Base-by-base conservation (phyloP, 2,797 vertebrate species). In the Anabas testudineus region DNA sequence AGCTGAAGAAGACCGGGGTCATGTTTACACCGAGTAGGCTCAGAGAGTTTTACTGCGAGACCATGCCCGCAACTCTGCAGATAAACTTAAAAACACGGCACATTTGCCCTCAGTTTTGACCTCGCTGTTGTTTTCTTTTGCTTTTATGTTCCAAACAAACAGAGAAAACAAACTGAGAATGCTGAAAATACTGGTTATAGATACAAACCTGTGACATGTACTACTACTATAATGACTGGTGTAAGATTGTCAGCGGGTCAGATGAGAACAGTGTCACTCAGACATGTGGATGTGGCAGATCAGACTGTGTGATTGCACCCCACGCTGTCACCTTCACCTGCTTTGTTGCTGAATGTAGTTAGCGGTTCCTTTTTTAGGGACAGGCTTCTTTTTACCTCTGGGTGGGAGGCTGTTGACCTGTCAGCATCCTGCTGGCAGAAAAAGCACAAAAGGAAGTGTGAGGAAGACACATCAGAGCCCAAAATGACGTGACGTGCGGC, bases 331-430 rank as follows among this genome's bases (percentile, higher is more conserved):
- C 56, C 51, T 52, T 55, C 21, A 28, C 55, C 61, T 49, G 24
- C 51, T 85, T 71, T 71, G 54, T 81, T 58, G 34, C 47, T 67
- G 42, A 41, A 24, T 8, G 56, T 59, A 62, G 60, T 83, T 56
- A 71, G 55, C 73, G 63, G 24, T 41, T 80, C 43, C 74, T 68
- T 71, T 85, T 78, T 74, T 66, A 59, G 56, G 52, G 49, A 67
- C 12, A 3, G 19, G 19, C 56, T 58, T 14, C 59, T 46, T 76
- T 60, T 83, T 75, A 62, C 66, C 57, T 82, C 53, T 47, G 48
- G 48, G 52, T 83, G 81, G 43, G 69, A 73, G 56, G 80, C 82
- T 81, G 74, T 87, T 91, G 86, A 90, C 90, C 90, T 86, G 77
- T 60, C 67, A 68, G 70, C 58, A 19, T 76, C 81, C 81, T 54